Evolutionary conservation across 2,113 vertebrate genomes (phyloP), one percentile per base, ranked within the genome.

Genomic region (Sinocyclocheilus maitianheensis): DNA sequence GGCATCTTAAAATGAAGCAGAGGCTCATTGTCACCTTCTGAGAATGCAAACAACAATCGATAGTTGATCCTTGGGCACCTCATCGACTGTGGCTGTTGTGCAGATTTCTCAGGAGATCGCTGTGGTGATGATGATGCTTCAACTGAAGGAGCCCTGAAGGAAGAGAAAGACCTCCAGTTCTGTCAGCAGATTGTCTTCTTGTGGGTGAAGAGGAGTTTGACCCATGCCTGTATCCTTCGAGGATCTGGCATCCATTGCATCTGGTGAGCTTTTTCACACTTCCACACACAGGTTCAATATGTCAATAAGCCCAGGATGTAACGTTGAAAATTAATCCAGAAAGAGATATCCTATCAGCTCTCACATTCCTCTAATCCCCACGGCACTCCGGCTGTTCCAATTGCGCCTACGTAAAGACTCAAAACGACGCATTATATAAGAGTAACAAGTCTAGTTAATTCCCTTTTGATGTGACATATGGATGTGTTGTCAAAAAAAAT

Each of bases 241-340:
- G 81, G 24, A 40, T 60, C 51, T 37, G 40, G 40, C 75, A 83
- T 26, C 76, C 65, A 16, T 71, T 72, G 67, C 53, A 86, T 86
- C 71, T 71, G 37, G 5, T 37, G 79, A 76, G 67, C 75, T 87
- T 87, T 87, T 84, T 65, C 75, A 81, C 67, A 65, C 86, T 75
- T 77, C 83, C 46, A 48, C 83, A 79, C 65, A 65, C 51, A 51
- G 43, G 86, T 80, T 87, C 83, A 87, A 51, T 85, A 84, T 81
- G 86, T 84, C 86, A 87, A 76, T 84, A 85, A 55, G 84, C 60
- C 60, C 65, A 75, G 65, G 30, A 26, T 30, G 77, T 53, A 63
- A 82, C 26, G 71, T 46, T 85, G 84, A 79, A 63, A 85, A 85
- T 78, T 78, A 85, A 48, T 40, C 77, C 34, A 71, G 77, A 80